Percentiles rank a stretch among this genome's conserved stretches.
phyloP scores from a whole-genome alignment of 2,797 vertebrate species.

The Gymnothorax javanicus region DNA sequence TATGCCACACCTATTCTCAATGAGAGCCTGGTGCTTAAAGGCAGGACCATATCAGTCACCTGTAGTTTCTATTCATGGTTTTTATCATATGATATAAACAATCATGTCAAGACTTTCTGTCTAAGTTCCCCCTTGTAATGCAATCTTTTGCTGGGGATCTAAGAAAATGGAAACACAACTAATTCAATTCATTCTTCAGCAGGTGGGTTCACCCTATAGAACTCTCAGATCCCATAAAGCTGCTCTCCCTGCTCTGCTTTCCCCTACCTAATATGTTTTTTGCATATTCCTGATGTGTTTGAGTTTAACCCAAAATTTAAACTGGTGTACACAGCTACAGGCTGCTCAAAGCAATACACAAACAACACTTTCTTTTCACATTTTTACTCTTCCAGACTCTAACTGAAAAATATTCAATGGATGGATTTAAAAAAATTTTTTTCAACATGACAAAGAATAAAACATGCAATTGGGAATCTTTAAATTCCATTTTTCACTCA shows the following conservation, averaged over 20 bases:
- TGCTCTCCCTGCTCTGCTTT: slow-evolving; percentile 4
- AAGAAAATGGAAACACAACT: not conserved
- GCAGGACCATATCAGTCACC: not conserved
- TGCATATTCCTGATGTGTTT: slow-evolving; percentile 1
- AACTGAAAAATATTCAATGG: slow-evolving; percentile 15
- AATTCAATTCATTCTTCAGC: slow-evolving; percentile 22
- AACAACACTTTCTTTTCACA: not conserved
- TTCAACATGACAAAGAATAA: not conserved
- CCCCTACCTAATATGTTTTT: slow-evolving; percentile 1
- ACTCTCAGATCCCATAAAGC: not conserved
- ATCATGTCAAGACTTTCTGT: not conserved
- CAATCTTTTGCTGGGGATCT: slow-evolving; percentile 4
- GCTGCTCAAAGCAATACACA: not conserved
- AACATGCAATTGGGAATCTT: too few relatives aligned
- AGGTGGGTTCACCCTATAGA: slow-evolving; percentile 16
- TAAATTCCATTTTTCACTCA: too few relatives aligned
- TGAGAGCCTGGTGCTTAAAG: not conserved
- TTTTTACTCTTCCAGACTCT: not conserved
- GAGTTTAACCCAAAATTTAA: not conserved
- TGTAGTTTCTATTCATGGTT: not conserved
- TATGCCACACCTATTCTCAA: not conserved
- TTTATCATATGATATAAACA: not conserved
- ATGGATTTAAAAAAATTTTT: not conserved
- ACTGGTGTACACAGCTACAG: slow-evolving; percentile 3
- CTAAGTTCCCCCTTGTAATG: not conserved